Conservation (phyloP, 2,888 invertebrate species). For the Amphipyra berbera region DNA sequence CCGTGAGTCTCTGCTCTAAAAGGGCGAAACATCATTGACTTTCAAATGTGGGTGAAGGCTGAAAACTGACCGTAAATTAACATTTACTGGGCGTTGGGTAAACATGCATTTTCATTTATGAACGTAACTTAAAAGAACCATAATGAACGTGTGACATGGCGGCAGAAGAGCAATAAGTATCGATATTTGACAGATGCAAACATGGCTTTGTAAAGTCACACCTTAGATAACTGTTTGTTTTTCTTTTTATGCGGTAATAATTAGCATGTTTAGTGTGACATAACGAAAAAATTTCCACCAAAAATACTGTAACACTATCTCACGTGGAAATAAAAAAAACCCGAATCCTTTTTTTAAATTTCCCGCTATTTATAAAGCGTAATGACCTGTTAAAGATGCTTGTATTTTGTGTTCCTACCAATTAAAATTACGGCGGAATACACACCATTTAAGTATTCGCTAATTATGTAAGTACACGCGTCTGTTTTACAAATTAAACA, state of each 20-base stretch:
- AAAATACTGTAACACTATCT: too few species aligned
- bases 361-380: background rate
- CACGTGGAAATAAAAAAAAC: too few species aligned
- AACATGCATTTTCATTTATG: conserved; percentile 28
- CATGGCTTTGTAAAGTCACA: conserved; percentile 24
- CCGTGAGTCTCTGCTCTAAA: conserved; percentile 10
- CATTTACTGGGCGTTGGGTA: conserved; percentile 24
- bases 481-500: conserved; percentile 50
- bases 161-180: background rate
- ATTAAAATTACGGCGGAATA: conserved; percentile 37
- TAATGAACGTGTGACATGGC: background rate
- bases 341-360: too few species aligned
- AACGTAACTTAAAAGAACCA: background rate
- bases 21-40: conserved; percentile 34
- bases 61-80: conserved; percentile 30
- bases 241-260: conserved; percentile 10
- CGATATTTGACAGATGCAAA: conserved; percentile 34
- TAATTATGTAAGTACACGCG: conserved; percentile 39
- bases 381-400: conserved; percentile 4
- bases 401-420: conserved; percentile 8
- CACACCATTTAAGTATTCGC: conserved; percentile 24
- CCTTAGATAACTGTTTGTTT: conserved; percentile 23
- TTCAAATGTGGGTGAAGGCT: conserved; percentile 51
- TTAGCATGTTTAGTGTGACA: background rate
- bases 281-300: too few species aligned